Evolutionary conservation across 2,888 invertebrate genomes (phyloP).

Genomic region (Pyrochroa serraticornis): DNA sequence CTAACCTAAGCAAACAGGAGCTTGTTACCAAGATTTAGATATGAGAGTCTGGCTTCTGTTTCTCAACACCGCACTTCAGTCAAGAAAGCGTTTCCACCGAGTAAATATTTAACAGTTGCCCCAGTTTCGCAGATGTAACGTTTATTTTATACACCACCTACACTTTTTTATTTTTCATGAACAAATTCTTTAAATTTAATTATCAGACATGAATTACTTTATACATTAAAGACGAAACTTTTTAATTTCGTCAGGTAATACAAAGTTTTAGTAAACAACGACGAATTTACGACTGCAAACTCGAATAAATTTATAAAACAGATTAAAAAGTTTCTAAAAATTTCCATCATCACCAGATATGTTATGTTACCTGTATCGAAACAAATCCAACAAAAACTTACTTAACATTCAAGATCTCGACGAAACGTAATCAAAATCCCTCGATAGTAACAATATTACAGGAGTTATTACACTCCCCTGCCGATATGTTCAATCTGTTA

Average conservation of each 20-base stretch:
- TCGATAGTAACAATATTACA: too few relatives aligned
- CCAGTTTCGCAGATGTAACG: constrained; percentile 25
- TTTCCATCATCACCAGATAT: too few relatives aligned
- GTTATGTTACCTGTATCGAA: too few relatives aligned
- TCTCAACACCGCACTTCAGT: constrained; percentile 18
- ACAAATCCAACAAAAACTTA: too few relatives aligned
- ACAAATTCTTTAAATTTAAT: constrained; percentile 23
- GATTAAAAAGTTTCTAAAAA: too few relatives aligned
- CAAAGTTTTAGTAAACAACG: constrained; percentile 4
- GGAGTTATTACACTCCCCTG: too few relatives aligned
- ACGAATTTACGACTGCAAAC: constrained; percentile 7
- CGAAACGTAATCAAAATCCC: too few relatives aligned
- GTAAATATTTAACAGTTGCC: constrained; percentile 33
- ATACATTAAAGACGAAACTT: constrained; percentile 5
- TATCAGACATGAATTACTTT: constrained; percentile 5
- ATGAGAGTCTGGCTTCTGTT: constrained; percentile 11
- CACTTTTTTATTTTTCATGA: constrained; percentile 12
- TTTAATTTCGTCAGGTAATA: constrained; percentile 18
- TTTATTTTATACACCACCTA: constrained; percentile 21
- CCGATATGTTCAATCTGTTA: too few relatives aligned
- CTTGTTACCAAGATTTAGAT: constrained; percentile 28
- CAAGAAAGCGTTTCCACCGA: constrained; percentile 18
- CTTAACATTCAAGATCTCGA: too few relatives aligned
- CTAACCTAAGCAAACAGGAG: constrained; percentile 14
- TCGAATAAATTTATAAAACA: constrained; percentile 10